Evolutionary conservation across 92 coral and sea anemone species (phyloP).

Genomic region (Palythoa grandis): DNA sequence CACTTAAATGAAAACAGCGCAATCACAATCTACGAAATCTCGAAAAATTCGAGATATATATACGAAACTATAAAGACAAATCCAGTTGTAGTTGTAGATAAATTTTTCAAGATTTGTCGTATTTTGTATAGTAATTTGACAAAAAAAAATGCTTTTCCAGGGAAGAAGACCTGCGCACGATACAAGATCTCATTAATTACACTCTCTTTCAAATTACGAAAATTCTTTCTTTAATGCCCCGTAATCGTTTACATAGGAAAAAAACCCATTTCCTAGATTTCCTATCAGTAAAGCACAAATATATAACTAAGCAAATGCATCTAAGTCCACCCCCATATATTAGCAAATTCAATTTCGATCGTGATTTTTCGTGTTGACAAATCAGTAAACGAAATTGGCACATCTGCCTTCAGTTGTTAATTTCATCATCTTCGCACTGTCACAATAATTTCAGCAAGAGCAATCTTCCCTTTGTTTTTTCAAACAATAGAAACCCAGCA

Average conservation of each 20-base stretch:
- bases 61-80: slow-evolving; percentile 67
- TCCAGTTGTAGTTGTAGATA: slow-evolving; percentile 24
- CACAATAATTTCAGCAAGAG: slow-evolving; percentile 86
- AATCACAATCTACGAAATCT: slow-evolving; percentile 76
- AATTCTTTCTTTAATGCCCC: slow-evolving; percentile 45
- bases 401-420: slow-evolving; percentile 93
- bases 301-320: slow-evolving; percentile 53
- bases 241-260: slow-evolving; percentile 51
- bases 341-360: slow-evolving; percentile 59
- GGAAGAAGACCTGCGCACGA: not conserved
- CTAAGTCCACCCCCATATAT: slow-evolving; percentile 54
- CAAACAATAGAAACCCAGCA: slow-evolving; percentile 59
- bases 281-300: slow-evolving; percentile 49
- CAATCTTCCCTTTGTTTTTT: slow-evolving; percentile 69
- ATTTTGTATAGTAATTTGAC: not conserved
- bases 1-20: slow-evolving; percentile 92
- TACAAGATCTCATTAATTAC: slow-evolving; percentile 28
- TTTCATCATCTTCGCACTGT: slow-evolving; percentile 81
- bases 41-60: slow-evolving; percentile 77
- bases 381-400: slow-evolving; percentile 96
- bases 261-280: slow-evolving; percentile 50
- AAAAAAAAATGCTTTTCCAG: not conserved
- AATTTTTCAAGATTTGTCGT: not conserved
- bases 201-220: slow-evolving; percentile 36
- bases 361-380: slow-evolving; percentile 69